These are phyloP conservation scores for Acleris cristana DNA, from an alignment of 2,888 invertebrate genomes.

Conservation along the genomic window DNA sequence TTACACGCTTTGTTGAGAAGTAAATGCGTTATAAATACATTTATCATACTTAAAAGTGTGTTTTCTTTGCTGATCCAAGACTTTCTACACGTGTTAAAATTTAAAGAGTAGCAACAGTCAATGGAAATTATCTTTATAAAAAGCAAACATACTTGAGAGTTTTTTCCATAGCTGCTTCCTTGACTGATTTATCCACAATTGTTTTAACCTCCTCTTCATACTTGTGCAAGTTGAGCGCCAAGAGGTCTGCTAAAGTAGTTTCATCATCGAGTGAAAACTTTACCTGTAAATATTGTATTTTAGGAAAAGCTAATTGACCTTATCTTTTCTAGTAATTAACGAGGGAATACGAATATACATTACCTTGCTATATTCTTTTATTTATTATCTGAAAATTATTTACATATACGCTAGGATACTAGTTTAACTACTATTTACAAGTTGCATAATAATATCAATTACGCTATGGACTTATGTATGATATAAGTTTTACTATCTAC, in stretches of 20 bases:
- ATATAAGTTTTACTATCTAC: not conserved
- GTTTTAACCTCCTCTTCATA: constrained; percentile 97
- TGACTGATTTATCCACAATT: constrained; percentile 97
- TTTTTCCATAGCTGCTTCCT: constrained; percentile 98
- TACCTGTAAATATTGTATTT: constrained; percentile 75
- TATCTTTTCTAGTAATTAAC: no score
- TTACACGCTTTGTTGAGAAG: no score
- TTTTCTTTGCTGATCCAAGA: no score
- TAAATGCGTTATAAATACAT: no score
- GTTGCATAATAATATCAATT: not conserved
- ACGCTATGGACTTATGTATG: not conserved
- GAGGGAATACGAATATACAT: not conserved
- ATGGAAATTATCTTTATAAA: not conserved
- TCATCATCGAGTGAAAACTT: constrained; percentile 92
- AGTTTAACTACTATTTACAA: not conserved
- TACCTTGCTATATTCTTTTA: not conserved
- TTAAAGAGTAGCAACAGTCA: no score
- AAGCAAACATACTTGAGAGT: constrained; percentile 83
- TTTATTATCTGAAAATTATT: not conserved
- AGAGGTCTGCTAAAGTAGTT: constrained; percentile 94
- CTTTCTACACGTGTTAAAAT: no score
- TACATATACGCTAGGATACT: no score
- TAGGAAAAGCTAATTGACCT: not conserved
- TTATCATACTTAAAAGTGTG: no score
- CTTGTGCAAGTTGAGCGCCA: constrained; percentile 94